Evolutionary conservation across 2,888 invertebrate species (phyloP).

Genomic region (Phengaris alcon): DNA sequence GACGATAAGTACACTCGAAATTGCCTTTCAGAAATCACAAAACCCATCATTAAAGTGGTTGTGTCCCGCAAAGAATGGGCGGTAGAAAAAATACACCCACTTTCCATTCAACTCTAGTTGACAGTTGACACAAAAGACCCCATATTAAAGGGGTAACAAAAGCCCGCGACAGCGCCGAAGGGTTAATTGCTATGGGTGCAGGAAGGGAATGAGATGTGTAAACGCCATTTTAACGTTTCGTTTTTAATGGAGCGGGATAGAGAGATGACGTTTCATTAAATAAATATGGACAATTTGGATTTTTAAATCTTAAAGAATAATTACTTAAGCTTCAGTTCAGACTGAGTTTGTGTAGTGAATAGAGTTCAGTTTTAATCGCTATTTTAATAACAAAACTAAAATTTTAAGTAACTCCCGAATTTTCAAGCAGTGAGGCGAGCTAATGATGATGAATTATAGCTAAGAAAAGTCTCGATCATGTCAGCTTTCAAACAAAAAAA

Average conservation of each 20-base stretch:
- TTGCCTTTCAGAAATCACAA: slow-evolving; percentile 19
- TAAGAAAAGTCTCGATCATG: no score
- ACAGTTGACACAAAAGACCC: slow-evolving; percentile 73
- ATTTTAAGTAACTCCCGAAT: no score
- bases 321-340: no score
- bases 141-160: slow-evolving; percentile 70
- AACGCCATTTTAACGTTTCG: slow-evolving; percentile 32
- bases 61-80: slow-evolving; percentile 50
- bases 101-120: slow-evolving; percentile 67
- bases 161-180: slow-evolving; percentile 67
- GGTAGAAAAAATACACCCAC: slow-evolving; percentile 69
- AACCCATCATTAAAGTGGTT: slow-evolving; percentile 61
- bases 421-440: no score
- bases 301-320: no score
- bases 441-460: no score
- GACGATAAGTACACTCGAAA: slow-evolving; percentile 10
- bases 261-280: neutral
- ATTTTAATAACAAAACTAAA: no score
- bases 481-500: no score
- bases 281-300: neutral
- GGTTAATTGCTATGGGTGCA: slow-evolving; percentile 72
- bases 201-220: slow-evolving; percentile 46
- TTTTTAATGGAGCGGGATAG: slow-evolving; percentile 22
- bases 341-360: no score
- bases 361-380: no score